A percentile compares a stretch with the other conserved stretches of the same genome.
phyloP scores from a whole-genome alignment of 1,140 invertebrate genomes.

The Drosophila arawakana region DNA sequence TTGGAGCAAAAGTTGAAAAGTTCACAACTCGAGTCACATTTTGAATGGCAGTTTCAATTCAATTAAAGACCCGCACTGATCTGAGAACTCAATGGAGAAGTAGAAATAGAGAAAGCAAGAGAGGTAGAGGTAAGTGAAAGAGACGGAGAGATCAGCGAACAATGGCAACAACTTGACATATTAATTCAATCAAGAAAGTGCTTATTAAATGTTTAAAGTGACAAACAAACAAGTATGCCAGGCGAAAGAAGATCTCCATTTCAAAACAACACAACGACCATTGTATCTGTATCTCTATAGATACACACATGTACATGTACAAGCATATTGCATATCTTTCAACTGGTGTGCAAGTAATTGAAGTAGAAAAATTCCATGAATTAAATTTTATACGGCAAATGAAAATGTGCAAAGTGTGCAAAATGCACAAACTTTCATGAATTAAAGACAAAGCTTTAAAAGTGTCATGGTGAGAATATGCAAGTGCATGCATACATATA shows the following conservation, averaged over 20 bases:
- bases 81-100: slow-evolving; percentile 18
- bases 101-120: slow-evolving; percentile 9
- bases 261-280: slow-evolving; percentile 44
- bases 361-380: slow-evolving; percentile 69
- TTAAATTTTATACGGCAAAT: slow-evolving; percentile 67
- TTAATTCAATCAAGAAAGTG: slow-evolving; percentile 79
- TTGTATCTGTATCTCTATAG: slow-evolving; percentile 13
- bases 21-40: slow-evolving; percentile 59
- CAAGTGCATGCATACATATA: slow-evolving; percentile 9
- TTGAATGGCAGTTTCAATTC: slow-evolving; percentile 66
- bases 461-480: slow-evolving; percentile 49
- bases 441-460: slow-evolving; percentile 60
- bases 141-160: slow-evolving; percentile 33
- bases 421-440: slow-evolving; percentile 75
- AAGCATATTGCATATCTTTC: background rate
- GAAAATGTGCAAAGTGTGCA: slow-evolving; percentile 63
- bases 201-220: slow-evolving; percentile 78
- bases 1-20: slow-evolving; percentile 66
- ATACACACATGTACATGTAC: background rate
- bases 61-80: slow-evolving; percentile 55
- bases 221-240: slow-evolving; percentile 48
- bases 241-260: slow-evolving; percentile 44
- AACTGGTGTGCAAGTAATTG: slow-evolving; percentile 17
- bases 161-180: slow-evolving; percentile 65
- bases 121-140: too few species aligned